These are phyloP conservation scores for Anhinga anhinga DNA, from an alignment of 2,113 vertebrate species.

Conservation along the genomic window DNA sequence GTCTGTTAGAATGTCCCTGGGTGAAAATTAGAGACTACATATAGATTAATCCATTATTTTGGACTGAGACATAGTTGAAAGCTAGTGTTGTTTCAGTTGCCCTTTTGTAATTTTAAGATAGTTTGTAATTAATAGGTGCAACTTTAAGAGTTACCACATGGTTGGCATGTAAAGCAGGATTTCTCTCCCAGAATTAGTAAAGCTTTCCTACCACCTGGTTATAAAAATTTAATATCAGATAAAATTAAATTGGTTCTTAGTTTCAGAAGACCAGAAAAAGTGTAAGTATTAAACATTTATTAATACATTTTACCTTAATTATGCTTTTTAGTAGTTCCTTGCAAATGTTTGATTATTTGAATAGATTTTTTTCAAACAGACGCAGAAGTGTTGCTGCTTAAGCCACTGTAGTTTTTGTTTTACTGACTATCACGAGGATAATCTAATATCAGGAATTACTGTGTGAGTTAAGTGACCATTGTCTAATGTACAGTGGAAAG, in stretches of 20 bases:
- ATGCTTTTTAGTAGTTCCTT: conserved; percentile 34
- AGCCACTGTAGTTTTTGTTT: conserved; percentile 22
- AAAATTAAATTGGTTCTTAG: conserved; percentile 17
- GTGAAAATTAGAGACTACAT: neutral
- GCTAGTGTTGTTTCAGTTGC: neutral
- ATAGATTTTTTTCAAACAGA: conserved; percentile 37
- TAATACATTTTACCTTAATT: conserved; percentile 46
- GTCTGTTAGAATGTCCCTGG: neutral
- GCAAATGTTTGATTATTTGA: conserved; percentile 47
- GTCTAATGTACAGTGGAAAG: conserved; percentile 43
- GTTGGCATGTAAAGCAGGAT: neutral
- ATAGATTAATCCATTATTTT: conserved; percentile 48
- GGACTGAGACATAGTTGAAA: neutral
- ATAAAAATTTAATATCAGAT: conserved; percentile 44
- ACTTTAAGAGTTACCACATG: conserved; percentile 19
- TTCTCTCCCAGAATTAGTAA: conserved; percentile 15
- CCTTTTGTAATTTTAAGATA: conserved; percentile 18
- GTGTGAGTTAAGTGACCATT: conserved; percentile 36
- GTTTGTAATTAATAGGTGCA: conserved; percentile 29
- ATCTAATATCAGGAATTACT: conserved; percentile 11
- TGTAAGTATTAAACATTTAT: conserved; percentile 60
- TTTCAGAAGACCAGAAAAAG: conserved; percentile 34
- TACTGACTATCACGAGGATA: neutral
- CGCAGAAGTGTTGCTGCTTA: neutral
- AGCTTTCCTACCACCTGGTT: conserved; percentile 34